Evolutionary conservation across 2,797 vertebrate species (phyloP).

Genomic region (Dryobates pubescens): DNA sequence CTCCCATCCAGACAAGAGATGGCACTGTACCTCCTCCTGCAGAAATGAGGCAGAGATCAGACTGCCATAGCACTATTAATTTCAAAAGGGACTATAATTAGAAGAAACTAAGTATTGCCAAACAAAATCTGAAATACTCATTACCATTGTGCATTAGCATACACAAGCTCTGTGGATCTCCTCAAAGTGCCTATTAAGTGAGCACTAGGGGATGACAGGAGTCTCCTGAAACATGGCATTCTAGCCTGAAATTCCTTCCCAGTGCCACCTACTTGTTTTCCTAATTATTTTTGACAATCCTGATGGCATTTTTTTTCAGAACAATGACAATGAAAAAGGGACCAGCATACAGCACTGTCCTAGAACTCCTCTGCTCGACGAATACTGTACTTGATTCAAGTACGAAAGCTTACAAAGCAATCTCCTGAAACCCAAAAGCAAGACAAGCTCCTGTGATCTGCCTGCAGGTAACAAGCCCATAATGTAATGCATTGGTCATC

Average conservation of each 20-base stretch:
- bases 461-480: background rate
- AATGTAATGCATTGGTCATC: background rate
- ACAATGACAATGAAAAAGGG: background rate
- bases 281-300: conserved; percentile 60
- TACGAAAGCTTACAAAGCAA: background rate
- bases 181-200: background rate
- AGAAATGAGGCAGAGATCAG: background rate
- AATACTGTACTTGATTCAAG: background rate
- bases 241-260: conserved; percentile 3
- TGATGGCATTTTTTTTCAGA: conserved; percentile 31
- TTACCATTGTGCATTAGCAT: background rate
- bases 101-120: background rate
- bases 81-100: background rate
- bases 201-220: background rate
- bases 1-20: background rate
- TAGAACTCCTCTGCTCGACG: background rate
- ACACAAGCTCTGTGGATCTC: background rate
- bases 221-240: conserved; percentile 25
- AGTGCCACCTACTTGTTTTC: conserved; percentile 11
- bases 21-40: background rate
- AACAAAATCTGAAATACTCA: background rate
- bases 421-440: background rate
- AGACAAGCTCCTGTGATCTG: background rate
- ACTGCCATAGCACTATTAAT: background rate
- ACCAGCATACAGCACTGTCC: background rate